A percentile compares a stretch with the other conserved stretches of the same genome.
Evolutionary conservation across 2,888 invertebrate species (phyloP).

Genomic region (Cheilosia grossa): DNA sequence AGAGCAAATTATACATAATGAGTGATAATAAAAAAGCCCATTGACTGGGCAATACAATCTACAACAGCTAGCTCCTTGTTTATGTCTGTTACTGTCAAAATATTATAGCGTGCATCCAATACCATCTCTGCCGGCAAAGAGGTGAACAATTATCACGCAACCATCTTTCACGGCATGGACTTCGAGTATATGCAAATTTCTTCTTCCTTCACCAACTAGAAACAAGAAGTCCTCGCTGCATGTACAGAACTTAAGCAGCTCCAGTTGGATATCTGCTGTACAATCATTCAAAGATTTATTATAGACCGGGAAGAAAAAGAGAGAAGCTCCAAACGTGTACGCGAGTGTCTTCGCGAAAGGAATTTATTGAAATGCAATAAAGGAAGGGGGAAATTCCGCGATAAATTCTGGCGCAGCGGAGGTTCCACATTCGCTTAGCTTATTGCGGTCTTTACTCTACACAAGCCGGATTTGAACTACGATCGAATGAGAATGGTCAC

Average conservation of each 20-base stretch:
- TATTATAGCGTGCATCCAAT: not conserved
- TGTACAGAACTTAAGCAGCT: slow-evolving; percentile 3
- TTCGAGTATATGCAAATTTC: slow-evolving; percentile 40
- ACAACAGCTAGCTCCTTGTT: slow-evolving; percentile 2
- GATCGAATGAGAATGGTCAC: slow-evolving; percentile 43
- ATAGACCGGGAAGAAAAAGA: slow-evolving; percentile 28
- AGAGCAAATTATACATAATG: not conserved
- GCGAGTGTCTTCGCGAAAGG: slow-evolving; percentile 39
- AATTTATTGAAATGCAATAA: slow-evolving; percentile 69
- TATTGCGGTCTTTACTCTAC: slow-evolving; percentile 38
- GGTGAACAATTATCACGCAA: slow-evolving; percentile 63
- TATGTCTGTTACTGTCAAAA: slow-evolving; percentile 45
- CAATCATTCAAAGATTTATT: slow-evolving; percentile 69
- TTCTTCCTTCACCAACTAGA: not conserved
- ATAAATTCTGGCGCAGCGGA: slow-evolving; percentile 56
- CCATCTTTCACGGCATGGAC: slow-evolving; percentile 46
- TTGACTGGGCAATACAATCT: slow-evolving; percentile 8
- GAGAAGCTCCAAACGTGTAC: not conserved
- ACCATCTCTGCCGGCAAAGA: slow-evolving; percentile 15
- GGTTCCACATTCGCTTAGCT: slow-evolving; percentile 45
- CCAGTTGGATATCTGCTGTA: slow-evolving; percentile 38
- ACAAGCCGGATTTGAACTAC: slow-evolving; percentile 23
- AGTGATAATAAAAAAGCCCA: slow-evolving; percentile 31
- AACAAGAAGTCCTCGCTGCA: not conserved
- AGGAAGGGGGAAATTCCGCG: slow-evolving; percentile 34